Conservation (phyloP, 2,888 invertebrate species). For the Papilio demoleus region DNA sequence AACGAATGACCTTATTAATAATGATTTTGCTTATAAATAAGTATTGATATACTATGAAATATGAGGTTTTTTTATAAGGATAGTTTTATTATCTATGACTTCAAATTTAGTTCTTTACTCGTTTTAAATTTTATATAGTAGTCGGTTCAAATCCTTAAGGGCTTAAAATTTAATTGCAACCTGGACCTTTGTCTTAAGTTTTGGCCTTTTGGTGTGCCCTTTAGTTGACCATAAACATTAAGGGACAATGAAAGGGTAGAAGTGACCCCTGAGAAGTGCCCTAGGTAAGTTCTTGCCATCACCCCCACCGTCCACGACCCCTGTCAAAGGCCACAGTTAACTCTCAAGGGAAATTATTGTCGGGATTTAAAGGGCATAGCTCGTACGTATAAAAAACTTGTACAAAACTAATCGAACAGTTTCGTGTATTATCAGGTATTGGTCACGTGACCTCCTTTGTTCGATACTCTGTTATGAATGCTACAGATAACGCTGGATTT, state of each 20-base stretch:
- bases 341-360: conserved; percentile 83
- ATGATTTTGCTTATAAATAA: too few relatives aligned
- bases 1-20: too few relatives aligned
- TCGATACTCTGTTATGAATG: not conserved
- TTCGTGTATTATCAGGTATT: conserved; percentile 66
- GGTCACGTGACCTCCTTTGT: conserved; percentile 64
- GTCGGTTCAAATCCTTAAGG: not conserved
- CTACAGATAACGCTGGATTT: conserved; percentile 39
- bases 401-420: conserved; percentile 71
- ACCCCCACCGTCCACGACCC: conserved; percentile 74
- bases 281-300: conserved; percentile 71
- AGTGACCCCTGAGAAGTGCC: conserved; percentile 73
- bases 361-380: conserved; percentile 83
- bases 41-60: too few relatives aligned
- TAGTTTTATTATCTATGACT: too few relatives aligned
- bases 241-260: conserved; percentile 77
- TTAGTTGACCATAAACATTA: conserved; percentile 80
- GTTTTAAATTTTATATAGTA: not conserved
- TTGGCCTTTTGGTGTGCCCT: conserved; percentile 74
- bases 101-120: too few relatives aligned
- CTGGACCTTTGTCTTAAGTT: conserved; percentile 58
- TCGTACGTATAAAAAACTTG: conserved; percentile 76
- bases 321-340: conserved; percentile 77
- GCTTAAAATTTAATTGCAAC: conserved; percentile 54
- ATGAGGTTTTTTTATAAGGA: too few relatives aligned